A percentile compares a stretch with the other conserved stretches of the same genome.
These are phyloP conservation scores for Fragum fragum DNA, from an alignment of 2,888 invertebrate species.

Conservation along the genomic window DNA sequence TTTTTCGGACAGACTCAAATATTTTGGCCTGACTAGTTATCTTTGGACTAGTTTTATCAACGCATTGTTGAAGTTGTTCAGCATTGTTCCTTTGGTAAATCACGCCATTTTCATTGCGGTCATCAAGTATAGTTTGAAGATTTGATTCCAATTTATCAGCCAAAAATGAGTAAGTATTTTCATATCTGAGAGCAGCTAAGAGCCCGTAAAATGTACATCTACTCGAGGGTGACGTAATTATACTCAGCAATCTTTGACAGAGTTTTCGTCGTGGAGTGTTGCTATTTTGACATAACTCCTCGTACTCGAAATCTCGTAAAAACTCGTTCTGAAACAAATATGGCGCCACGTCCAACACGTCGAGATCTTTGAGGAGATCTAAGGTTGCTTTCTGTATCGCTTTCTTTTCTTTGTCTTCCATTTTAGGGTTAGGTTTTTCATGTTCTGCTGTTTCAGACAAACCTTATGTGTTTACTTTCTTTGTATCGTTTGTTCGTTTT, in stretches of 20 bases:
- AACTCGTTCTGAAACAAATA: conserved; percentile 33
- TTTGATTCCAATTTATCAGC: conserved; percentile 36
- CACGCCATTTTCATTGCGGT: not conserved
- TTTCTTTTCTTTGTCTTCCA: conserved; percentile 44
- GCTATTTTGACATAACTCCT: conserved; percentile 19
- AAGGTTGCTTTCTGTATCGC: conserved; percentile 27
- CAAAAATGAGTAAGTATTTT: conserved; percentile 37
- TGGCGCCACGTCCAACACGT: conserved; percentile 32
- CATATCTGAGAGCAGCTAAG: conserved; percentile 34
- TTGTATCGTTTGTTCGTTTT: too few species aligned
- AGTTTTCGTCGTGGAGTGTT: conserved; percentile 5
- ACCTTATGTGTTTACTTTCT: too few species aligned
- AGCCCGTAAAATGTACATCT: conserved; percentile 47
- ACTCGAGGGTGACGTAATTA: conserved; percentile 18
- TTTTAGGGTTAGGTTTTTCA: conserved; percentile 18
- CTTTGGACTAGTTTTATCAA: not conserved
- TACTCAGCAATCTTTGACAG: conserved; percentile 35
- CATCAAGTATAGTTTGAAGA: not conserved
- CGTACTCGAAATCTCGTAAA: conserved; percentile 24
- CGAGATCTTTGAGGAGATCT: conserved; percentile 31
- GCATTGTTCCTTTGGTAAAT: not conserved
- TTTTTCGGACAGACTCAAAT: conserved; percentile 41
- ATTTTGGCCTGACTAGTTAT: not conserved
- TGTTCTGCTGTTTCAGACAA: too few species aligned
- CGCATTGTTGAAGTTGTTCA: not conserved